These are phyloP conservation scores for Atrichornis clamosus DNA, from an alignment of 2,113 vertebrate genomes.

Conservation along the genomic window DNA sequence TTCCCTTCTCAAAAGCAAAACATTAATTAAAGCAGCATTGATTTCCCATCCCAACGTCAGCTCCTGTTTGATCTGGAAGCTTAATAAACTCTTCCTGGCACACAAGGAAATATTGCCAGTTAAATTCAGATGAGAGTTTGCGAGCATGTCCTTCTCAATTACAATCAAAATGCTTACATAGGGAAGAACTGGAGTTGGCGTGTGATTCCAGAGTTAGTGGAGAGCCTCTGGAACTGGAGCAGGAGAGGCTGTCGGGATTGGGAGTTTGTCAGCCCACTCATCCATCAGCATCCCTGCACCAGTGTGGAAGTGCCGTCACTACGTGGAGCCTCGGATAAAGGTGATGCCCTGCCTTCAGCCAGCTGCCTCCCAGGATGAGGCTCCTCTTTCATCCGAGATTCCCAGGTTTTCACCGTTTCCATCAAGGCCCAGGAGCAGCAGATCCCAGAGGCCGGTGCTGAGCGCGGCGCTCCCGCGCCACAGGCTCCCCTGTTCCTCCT, in stretches of 20 bases:
- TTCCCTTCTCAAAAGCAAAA: background rate
- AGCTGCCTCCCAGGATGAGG: fast-evolving
- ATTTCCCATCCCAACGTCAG: background rate
- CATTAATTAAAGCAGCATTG: constrained; percentile 48
- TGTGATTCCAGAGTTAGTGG: background rate
- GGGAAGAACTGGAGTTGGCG: background rate
- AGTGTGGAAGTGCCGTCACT: background rate
- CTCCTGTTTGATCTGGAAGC: constrained; percentile 32
- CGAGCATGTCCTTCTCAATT: constrained; percentile 48
- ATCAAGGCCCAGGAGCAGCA: background rate
- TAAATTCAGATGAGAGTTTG: constrained; percentile 53
- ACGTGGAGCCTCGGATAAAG: fast-evolving
- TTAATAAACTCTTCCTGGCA: constrained; percentile 65
- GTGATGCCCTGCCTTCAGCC: background rate
- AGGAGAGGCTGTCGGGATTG: background rate
- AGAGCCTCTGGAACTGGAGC: background rate
- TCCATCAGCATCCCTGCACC: background rate
- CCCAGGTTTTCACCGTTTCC: fast-evolving
- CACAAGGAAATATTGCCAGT: constrained; percentile 49
- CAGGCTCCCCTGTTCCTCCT: background rate
- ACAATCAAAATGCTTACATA: constrained; percentile 22
- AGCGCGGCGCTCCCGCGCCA: fast-evolving
- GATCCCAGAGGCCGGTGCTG: fast-evolving
- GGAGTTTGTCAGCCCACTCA: background rate
- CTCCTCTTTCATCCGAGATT: fast-evolving